A percentile compares a stretch with the other conserved stretches of the same genome.
phyloP scores from a whole-genome alignment of 1,140 invertebrate genomes.

The Scaptodrosophila lebanonensis region DNA sequence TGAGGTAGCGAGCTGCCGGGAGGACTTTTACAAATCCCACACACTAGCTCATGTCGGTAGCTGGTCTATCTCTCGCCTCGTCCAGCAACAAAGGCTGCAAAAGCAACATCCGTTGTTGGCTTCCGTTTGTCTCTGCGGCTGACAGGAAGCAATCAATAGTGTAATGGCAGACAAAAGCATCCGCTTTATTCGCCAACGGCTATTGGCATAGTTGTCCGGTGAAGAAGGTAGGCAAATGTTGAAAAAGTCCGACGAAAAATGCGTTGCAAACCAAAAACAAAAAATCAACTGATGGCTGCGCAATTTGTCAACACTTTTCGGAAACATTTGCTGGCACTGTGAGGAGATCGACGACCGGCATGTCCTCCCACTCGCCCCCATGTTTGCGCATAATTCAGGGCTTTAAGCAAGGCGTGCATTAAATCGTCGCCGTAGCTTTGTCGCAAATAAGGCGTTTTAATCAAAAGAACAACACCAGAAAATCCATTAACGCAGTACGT shows the following conservation, averaged over 20 bases:
- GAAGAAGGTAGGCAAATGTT: too few relatives aligned
- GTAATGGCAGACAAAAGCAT: conserved; percentile 66
- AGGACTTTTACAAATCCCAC: background rate
- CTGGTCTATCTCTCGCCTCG: too few relatives aligned
- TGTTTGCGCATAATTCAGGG: too few relatives aligned
- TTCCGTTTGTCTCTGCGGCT: conserved; percentile 58
- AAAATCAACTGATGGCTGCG: conserved; percentile 26
- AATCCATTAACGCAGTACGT: conserved; percentile 67
- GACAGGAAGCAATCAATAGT: conserved; percentile 74
- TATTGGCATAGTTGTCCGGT: too few relatives aligned
- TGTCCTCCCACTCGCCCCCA: too few relatives aligned
- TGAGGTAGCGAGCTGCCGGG: too few relatives aligned
- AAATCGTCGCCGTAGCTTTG: conserved; percentile 24
- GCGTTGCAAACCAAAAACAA: too few relatives aligned
- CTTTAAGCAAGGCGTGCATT: too few relatives aligned
- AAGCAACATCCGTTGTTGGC: conserved; percentile 52
- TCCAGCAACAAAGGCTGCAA: too few relatives aligned
- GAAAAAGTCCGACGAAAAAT: too few relatives aligned
- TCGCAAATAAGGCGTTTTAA: conserved; percentile 68
- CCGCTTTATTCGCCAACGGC: conserved; percentile 7
- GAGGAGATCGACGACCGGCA: too few relatives aligned
- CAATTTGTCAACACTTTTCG: conserved; percentile 61
- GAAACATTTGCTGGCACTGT: too few relatives aligned
- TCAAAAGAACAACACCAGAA: conserved; percentile 55
- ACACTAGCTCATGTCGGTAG: conserved; percentile 18